Conservation (phyloP, 2,888 invertebrate genomes). For the Noctuana brunneofusca region DNA sequence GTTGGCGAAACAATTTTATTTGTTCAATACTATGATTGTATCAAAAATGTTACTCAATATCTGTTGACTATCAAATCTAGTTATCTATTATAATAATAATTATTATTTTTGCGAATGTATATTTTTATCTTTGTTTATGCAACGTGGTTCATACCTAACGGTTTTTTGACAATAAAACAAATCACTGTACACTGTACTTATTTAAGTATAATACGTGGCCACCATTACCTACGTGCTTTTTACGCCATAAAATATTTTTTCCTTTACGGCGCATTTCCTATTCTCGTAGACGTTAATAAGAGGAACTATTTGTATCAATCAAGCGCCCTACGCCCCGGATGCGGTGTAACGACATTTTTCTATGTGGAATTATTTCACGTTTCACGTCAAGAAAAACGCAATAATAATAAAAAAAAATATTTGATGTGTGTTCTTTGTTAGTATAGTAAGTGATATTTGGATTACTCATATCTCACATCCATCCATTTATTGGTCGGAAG, state of each 20-base stretch:
- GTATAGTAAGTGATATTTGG: neutral
- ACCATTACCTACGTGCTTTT: constrained; percentile 38
- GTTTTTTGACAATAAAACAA: neutral
- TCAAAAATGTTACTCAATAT: too few species aligned
- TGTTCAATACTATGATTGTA: too few species aligned
- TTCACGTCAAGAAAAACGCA: constrained; percentile 15
- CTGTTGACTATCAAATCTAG: too few species aligned
- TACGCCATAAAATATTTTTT: constrained; percentile 43
- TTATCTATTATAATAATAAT: too few species aligned
- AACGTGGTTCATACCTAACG: too few species aligned
- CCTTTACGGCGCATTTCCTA: constrained; percentile 48
- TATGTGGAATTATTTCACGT: constrained; percentile 30
- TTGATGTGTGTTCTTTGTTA: neutral
- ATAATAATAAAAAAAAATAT: neutral
- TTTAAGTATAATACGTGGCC: neutral
- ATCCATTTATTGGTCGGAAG: too few species aligned
- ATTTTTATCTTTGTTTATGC: too few species aligned
- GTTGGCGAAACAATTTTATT: too few species aligned
- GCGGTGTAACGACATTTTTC: constrained; percentile 13
- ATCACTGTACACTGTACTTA: neutral
- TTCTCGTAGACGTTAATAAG: constrained; percentile 54
- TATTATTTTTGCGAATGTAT: too few species aligned
- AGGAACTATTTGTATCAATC: constrained; percentile 77
- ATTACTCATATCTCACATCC: neutral
- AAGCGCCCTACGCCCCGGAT: constrained; percentile 38